Conservation (phyloP, 2,888 invertebrate species). For the Crematogaster levior region DNA sequence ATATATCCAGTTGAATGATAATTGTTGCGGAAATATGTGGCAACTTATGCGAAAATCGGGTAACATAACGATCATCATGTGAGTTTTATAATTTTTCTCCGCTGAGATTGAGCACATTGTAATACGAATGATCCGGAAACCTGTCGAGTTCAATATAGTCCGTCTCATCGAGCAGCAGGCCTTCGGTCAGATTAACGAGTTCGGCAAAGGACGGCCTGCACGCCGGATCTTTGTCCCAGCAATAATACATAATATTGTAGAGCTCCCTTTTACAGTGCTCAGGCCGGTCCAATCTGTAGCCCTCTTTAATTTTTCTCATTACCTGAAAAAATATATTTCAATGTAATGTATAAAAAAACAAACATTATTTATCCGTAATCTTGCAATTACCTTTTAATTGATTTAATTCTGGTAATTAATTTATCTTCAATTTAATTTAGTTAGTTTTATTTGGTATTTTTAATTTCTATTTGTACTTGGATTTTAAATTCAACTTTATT, state of each 20-base stretch:
- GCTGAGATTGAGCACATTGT: slow-evolving; percentile 94
- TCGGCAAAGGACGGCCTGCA: slow-evolving; percentile 94
- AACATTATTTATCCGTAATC: background rate
- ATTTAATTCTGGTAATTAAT: background rate
- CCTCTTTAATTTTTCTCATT: slow-evolving; percentile 90
- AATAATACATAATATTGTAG: slow-evolving; percentile 98
- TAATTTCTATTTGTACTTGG: background rate
- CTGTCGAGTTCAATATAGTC: slow-evolving; percentile 97
- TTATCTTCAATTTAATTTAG: background rate
- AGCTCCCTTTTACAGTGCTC: slow-evolving; percentile 97
- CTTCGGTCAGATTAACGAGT: slow-evolving; percentile 93
- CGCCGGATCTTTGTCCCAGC: slow-evolving; percentile 96
- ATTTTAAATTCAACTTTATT: background rate
- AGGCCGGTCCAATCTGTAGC: slow-evolving; percentile 96
- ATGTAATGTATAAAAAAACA: background rate
- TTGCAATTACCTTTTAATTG: background rate
- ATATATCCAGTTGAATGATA: background rate
- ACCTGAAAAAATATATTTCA: slow-evolving; percentile 87
- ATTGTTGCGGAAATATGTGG: background rate
- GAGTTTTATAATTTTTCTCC: slow-evolving; percentile 91
- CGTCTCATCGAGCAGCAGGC: slow-evolving; percentile 94
- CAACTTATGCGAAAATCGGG: background rate
- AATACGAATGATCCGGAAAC: slow-evolving; percentile 97
- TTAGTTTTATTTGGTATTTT: background rate
- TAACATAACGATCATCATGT: slow-evolving; percentile 10